phyloP scores from a whole-genome alignment of 2,888 invertebrate species.

The Eulithis prunata region DNA sequence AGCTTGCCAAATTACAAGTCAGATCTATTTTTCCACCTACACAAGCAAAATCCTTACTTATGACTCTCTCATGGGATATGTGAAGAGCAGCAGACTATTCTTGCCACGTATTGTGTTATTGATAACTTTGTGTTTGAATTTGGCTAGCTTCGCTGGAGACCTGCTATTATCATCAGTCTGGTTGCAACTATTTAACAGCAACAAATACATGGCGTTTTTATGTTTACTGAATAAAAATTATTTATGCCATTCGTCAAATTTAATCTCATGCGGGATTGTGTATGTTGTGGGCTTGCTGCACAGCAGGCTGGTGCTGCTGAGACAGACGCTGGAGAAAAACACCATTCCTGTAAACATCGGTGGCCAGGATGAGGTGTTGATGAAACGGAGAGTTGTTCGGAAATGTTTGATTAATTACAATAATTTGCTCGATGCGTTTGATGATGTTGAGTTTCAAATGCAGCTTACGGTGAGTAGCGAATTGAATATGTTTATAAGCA shows the following conservation, averaged over 20 bases:
- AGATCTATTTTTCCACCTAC: neutral
- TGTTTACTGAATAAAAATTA: neutral
- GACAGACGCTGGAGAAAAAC: conserved; percentile 3
- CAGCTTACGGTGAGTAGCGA: conserved; percentile 12
- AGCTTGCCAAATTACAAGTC: conserved; percentile 3
- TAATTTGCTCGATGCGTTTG: conserved; percentile 15
- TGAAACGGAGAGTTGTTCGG: conserved; percentile 4
- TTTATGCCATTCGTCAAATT: neutral
- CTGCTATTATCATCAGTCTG: neutral
- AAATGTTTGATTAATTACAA: conserved; percentile 17
- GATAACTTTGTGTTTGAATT: neutral
- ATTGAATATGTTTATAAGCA: too few relatives aligned
- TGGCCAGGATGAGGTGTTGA: neutral
- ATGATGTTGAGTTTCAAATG: conserved; percentile 7
- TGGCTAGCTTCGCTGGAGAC: neutral
- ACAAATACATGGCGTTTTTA: neutral
- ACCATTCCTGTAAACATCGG: neutral
- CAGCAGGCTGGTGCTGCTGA: conserved; percentile 5
- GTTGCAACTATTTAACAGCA: neutral
- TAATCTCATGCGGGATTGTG: neutral
- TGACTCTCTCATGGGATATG: conserved; percentile 1
- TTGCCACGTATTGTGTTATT: neutral
- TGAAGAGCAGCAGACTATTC: neutral
- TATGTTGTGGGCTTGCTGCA: conserved; percentile 14
- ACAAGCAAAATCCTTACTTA: neutral